These are phyloP conservation scores for Dryoscopus gambensis DNA, from an alignment of 2,113 vertebrate species.

Conservation along the genomic window DNA sequence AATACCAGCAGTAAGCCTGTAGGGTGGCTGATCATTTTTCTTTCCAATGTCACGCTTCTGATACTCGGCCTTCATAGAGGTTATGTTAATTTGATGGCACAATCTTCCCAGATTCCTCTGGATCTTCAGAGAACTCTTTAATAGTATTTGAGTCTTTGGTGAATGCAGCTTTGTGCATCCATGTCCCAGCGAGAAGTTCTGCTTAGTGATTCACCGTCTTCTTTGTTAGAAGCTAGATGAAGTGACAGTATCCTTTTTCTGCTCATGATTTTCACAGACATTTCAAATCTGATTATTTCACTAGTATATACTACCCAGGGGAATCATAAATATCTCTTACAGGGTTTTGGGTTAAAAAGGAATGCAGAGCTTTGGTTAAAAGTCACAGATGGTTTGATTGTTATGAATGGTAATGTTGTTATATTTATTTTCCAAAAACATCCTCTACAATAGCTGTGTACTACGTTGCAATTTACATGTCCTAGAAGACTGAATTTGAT, in stretches of 20 bases:
- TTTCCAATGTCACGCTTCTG: background rate
- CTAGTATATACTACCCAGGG: background rate
- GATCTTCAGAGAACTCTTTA: background rate
- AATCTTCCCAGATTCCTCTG: background rate
- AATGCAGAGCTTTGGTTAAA: background rate
- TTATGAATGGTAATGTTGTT: background rate
- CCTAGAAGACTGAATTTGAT: background rate
- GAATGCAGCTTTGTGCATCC: conserved; percentile 8
- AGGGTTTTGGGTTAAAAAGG: background rate
- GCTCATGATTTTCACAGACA: conserved; percentile 3
- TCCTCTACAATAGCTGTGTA: background rate
- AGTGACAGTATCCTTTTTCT: conserved; percentile 12
- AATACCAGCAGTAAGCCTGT: background rate
- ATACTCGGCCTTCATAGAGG: background rate
- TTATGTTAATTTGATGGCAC: background rate
- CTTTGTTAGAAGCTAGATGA: conserved; percentile 16
- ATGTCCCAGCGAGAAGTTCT: background rate
- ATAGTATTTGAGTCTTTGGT: background rate
- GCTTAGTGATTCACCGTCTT: background rate
- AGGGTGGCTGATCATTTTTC: background rate
- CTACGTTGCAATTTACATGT: background rate
- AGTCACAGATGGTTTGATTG: background rate
- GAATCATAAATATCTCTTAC: conserved; percentile 27
- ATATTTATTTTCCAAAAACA: conserved; percentile 17
- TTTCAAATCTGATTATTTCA: conserved; percentile 32